Evolutionary conservation across 2,113 vertebrate genomes (phyloP), one percentile per base, ranked within the genome.

Genomic region (Psittacula cyanocephala): DNA sequence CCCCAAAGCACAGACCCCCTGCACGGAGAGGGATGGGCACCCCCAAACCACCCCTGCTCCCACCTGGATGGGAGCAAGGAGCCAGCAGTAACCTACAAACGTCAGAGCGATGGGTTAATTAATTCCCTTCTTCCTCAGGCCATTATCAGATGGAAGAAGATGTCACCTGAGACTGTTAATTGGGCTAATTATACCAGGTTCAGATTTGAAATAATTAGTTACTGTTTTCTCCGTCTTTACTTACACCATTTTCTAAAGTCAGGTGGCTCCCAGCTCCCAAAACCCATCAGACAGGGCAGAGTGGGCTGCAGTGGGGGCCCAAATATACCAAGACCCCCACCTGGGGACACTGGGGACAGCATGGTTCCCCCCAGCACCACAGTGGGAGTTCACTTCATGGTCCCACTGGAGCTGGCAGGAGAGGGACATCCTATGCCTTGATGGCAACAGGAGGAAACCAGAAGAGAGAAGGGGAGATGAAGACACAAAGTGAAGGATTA

Each of bases 141-240:
- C 9, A 1, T 64, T 88, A 97, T 96, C 96, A 96, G 95, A 88
- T 60, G 83, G 72, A 88, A 92, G 77, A 78, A 86, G 80, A 88
- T 4, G 0, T 96, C 96, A 97, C 96, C 95, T 96, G 95, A 95
- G 96, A 97, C 96, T 92, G 86, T 81, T 96, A 97, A 97, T 96
- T 95, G 88, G 86, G 88, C 86, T 96, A 96, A 97, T 96, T 96
- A 97, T 93, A 64, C 92, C 90, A 86, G 85, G 64, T 92, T 94
- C 95, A 88, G 88, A 71, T 90, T 90, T 94, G 84, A 94, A 96
- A 96, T 96, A 91, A 97, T 96, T 90, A 97, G 90, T 96, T 95
- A 96, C 95, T 55, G 82, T 86, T 94, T 92, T 95, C 93, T 95
- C 39, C 71, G 81, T 63, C 29, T 72, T 93, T 28, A 81, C 43